Conservation (phyloP, 2,113 vertebrate species). For the Carassius carassius region DNA sequence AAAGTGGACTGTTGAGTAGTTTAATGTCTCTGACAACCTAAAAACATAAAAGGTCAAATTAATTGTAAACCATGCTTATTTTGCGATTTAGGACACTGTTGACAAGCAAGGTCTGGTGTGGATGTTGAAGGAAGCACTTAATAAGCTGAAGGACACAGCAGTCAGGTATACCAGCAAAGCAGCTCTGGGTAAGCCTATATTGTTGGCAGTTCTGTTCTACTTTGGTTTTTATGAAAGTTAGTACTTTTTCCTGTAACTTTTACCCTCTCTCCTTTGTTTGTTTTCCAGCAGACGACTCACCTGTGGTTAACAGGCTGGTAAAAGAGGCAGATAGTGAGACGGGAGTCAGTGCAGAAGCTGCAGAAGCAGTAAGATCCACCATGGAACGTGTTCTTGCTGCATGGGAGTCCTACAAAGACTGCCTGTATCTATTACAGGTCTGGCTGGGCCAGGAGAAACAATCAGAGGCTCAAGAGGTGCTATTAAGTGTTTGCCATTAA, state of each 20-base stretch:
- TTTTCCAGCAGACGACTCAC: constrained; percentile 70
- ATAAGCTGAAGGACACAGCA: constrained; percentile 53
- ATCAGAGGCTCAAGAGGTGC: constrained; percentile 46
- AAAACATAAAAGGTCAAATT: not conserved
- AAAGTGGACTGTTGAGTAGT: not conserved
- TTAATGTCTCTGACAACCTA: not conserved
- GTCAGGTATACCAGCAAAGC: constrained; percentile 57
- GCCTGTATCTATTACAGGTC: constrained; percentile 65
- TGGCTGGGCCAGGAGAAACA: constrained; percentile 70
- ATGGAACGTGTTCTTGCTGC: constrained; percentile 71
- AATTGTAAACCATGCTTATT: not conserved
- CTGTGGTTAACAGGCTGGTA: constrained; percentile 66
- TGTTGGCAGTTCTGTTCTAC: not conserved
- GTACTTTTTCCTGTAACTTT: not conserved
- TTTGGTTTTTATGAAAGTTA: not conserved
- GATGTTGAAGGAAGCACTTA: constrained; percentile 46
- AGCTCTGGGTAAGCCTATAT: constrained; percentile 53
- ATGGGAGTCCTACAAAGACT: constrained; percentile 76
- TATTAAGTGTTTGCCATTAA: not conserved
- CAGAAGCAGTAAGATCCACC: constrained; percentile 62
- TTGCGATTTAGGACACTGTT: constrained; percentile 52
- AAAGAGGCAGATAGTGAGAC: constrained; percentile 67
- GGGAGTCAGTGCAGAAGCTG: constrained; percentile 61
- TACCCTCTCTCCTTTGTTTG: constrained; percentile 30
- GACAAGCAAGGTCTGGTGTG: constrained; percentile 55